Percentiles rank a stretch among this genome's conserved stretches.
Evolutionary conservation across 1,140 invertebrate species (phyloP).

Genomic region (Cotesia vestalis): DNA sequence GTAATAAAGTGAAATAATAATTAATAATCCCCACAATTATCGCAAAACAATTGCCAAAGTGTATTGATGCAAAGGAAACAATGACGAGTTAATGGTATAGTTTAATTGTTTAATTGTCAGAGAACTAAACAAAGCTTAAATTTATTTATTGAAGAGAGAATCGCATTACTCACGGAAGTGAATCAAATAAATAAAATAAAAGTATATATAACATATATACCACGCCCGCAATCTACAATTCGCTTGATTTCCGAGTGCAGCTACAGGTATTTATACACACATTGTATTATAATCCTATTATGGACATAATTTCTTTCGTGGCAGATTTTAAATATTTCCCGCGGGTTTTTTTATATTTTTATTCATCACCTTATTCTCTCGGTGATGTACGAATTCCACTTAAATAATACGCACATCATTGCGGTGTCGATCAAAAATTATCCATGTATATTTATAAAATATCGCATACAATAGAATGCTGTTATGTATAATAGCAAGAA

Average conservation of each 20-base stretch:
- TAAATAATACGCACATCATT: conserved; percentile 19
- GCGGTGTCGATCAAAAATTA: too few relatives aligned
- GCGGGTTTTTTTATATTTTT: conserved; percentile 36
- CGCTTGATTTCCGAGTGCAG: neutral
- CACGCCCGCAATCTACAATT: conserved; percentile 31
- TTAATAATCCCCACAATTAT: neutral
- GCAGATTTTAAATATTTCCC: conserved; percentile 22
- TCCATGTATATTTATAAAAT: too few relatives aligned
- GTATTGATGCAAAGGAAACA: conserved; percentile 11
- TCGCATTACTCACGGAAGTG: conserved; percentile 17
- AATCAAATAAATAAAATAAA: neutral
- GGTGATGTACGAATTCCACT: too few relatives aligned
- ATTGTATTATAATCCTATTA: conserved; percentile 45
- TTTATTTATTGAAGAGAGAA: conserved; percentile 11
- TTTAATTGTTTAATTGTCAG: conserved; percentile 10
- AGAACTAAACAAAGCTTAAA: neutral
- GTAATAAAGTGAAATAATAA: conserved; percentile 9
- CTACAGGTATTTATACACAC: conserved; percentile 15
- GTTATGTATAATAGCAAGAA: conserved; percentile 4
- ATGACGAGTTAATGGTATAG: neutral
- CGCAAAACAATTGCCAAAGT: conserved; percentile 2
- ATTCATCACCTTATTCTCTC: conserved; percentile 9
- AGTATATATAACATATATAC: conserved; percentile 9
- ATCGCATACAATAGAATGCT: neutral
- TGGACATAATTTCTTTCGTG: conserved; percentile 35